Percentiles rank a stretch among this genome's conserved stretches.
Evolutionary conservation across 1,140 invertebrate species (phyloP).

Genomic region (Sitodiplosis mosellana): DNA sequence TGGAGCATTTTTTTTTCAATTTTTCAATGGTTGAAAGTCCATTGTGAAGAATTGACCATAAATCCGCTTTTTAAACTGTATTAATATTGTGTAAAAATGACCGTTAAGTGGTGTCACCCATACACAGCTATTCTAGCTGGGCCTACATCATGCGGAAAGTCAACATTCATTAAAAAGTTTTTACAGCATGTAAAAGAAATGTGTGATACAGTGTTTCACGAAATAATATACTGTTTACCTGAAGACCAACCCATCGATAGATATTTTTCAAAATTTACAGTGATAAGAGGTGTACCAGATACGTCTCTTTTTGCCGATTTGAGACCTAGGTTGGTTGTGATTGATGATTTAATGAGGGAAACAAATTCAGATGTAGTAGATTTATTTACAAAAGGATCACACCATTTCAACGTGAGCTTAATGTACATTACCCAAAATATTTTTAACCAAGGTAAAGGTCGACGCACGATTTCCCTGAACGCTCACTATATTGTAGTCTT

Average conservation of each 20-base stretch:
- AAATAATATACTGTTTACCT: neutral
- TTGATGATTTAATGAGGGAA: conserved; percentile 5
- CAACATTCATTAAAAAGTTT: neutral
- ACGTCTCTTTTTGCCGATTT: neutral
- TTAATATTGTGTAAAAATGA: too few relatives aligned
- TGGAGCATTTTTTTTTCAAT: too few relatives aligned
- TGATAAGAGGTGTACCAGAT: neutral
- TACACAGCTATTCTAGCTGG: neutral
- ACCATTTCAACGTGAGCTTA: conserved; percentile 1
- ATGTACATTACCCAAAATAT: conserved; percentile 3
- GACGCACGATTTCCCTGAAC: neutral
- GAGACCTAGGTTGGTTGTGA: neutral
- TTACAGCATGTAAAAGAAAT: neutral
- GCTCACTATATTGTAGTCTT: neutral
- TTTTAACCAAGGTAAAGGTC: conserved; percentile 1
- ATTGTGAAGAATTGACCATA: too few relatives aligned
- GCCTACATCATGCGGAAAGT: neutral
- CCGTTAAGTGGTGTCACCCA: too few relatives aligned
- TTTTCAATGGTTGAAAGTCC: too few relatives aligned
- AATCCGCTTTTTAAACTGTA: too few relatives aligned
- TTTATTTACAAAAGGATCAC: conserved; percentile 6
- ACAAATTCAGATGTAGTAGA: conserved; percentile 2
- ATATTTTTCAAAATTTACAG: neutral
- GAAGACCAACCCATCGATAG: neutral
- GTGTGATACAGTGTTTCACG: neutral